Evolutionary conservation across 2,797 vertebrate species (phyloP), one percentile per base, ranked within the genome.

Genomic region (Loriculus beryllinus): DNA sequence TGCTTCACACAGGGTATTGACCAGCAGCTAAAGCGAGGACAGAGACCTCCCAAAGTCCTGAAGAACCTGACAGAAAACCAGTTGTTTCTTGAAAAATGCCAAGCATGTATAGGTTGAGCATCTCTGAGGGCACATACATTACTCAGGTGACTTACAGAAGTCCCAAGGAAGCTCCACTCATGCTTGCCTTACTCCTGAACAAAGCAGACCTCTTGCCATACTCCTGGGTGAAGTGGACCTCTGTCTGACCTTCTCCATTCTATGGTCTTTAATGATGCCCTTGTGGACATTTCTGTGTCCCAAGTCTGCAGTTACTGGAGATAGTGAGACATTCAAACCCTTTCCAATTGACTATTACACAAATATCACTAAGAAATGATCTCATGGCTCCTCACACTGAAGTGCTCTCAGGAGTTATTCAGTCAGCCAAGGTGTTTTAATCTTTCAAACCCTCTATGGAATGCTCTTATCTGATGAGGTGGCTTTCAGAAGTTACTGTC

Each of bases 11-110:
- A 23, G 28, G 7, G 8, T 26, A 25, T 49, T 52, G 0, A 0
- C 21, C 63, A 60, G 68, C 33, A 57, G 40, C 21, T 59, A 23
- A 23, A 4, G 7, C 0, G 0, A 59, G 51, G 20, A 26, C 2
- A 1, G 33, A 49, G 26, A 11, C 56, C 31, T 56, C 70, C 26
- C 23, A 37, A 29, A 89, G 47, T 31, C 39, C 42, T 75, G 25
- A 45, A 75, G 49, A 72, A 23, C 65, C 21, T 59, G 12, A 23
- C 1, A 62, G 35, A 93, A 86, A 82, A 39, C 3, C 51, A 48
- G 18, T 4, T 25, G 2, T 5, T 67, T 33, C 62, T 20, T 57
- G 35, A 59, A 57, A 69, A 56, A 14, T 29, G 13, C 39, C 78
- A 51, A 93, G 14, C 49, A 14, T 23, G 45, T 45, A 16, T 17